phyloP scores from a whole-genome alignment of 1,140 invertebrate species.

The Lordiphosa stackelbergi region DNA sequence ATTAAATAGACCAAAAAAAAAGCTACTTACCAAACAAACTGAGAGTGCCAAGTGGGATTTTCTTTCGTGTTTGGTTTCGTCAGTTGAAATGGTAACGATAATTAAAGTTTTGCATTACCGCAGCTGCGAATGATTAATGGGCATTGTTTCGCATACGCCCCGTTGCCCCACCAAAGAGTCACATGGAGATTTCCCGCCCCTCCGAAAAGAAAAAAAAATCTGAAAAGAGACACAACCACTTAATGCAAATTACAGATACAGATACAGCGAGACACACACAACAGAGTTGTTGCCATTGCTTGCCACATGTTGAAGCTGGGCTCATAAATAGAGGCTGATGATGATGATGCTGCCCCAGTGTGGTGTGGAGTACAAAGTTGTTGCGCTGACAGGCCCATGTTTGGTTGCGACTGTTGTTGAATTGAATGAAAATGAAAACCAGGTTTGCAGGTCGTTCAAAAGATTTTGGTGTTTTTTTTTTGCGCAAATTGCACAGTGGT shows the following conservation, averaged over 20 bases:
- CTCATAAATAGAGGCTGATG: conserved; percentile 55
- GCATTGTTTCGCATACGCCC: conserved; percentile 62
- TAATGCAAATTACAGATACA: conserved; percentile 64
- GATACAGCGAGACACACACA: conserved; percentile 23
- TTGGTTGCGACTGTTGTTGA: conserved; percentile 36
- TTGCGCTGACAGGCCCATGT: conserved; percentile 54
- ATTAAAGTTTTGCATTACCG: conserved; percentile 59
- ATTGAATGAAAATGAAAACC: conserved; percentile 68
- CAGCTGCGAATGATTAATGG: conserved; percentile 56
- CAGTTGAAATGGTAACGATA: conserved; percentile 57
- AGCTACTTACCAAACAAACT: background rate
- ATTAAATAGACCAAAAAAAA: conserved; percentile 62
- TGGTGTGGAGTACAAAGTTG: conserved; percentile 24
- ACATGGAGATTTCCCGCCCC: background rate
- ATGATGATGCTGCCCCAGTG: conserved; percentile 12
- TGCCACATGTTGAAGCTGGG: conserved; percentile 57
- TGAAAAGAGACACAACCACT: conserved; percentile 38
- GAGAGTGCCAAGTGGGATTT: conserved; percentile 4
- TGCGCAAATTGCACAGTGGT: conserved; percentile 1
- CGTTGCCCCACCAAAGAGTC: conserved; percentile 26
- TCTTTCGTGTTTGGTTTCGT: conserved; percentile 39
- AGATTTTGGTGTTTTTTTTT: conserved; percentile 34
- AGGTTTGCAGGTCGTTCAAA: conserved; percentile 60
- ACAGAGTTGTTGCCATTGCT: conserved; percentile 34
- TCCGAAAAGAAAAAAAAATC: conserved; percentile 6